Percentiles rank a stretch among this genome's conserved stretches.
These are phyloP conservation scores for Orcinus orca DNA, from an alignment of 2,113 vertebrate genomes.

Conservation along the genomic window DNA sequence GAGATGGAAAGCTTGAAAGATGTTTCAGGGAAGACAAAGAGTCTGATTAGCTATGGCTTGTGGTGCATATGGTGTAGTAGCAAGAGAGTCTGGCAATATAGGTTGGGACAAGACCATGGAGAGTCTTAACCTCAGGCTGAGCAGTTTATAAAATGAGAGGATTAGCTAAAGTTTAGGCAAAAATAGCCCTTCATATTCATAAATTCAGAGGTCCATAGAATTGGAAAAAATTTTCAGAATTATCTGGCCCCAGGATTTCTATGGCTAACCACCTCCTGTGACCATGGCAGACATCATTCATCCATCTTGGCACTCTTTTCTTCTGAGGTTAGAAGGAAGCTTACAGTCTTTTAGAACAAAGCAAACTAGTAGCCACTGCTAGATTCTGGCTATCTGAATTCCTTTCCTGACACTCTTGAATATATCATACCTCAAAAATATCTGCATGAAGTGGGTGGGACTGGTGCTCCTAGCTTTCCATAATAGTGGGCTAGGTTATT, in stretches of 20 bases:
- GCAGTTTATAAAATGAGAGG: background rate
- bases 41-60: background rate
- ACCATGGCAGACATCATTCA: too few species aligned
- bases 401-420: background rate
- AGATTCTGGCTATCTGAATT: background rate
- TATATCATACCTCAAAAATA: background rate
- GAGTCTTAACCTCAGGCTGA: background rate
- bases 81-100: background rate
- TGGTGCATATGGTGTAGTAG: background rate
- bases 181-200: background rate
- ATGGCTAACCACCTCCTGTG: background rate
- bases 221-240: background rate
- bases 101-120: background rate
- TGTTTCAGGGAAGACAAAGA: background rate
- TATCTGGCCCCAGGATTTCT: background rate
- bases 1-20: background rate
- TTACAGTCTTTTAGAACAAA: background rate
- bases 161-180: background rate
- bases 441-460: background rate
- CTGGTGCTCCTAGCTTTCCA: background rate
- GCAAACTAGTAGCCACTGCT: background rate
- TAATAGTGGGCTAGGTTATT: background rate
- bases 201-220: background rate
- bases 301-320: background rate
- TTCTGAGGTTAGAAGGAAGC: background rate